Percentiles rank a stretch among this genome's conserved stretches.
phyloP scores from a whole-genome alignment of 2,888 invertebrate genomes.

The Heliconius ethilla region DNA sequence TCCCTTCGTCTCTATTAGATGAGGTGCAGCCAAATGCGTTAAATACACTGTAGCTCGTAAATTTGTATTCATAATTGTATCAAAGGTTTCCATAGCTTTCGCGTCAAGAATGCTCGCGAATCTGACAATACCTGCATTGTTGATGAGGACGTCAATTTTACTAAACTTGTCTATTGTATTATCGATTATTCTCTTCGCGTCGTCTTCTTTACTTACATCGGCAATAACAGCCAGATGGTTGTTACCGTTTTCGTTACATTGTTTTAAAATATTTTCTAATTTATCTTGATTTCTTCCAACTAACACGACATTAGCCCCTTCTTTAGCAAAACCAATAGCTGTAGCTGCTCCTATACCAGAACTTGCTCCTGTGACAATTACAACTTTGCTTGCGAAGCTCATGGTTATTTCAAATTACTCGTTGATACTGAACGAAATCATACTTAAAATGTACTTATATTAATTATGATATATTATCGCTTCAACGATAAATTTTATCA shows the following conservation, averaged over 20 bases:
- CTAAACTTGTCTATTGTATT: constrained; percentile 53
- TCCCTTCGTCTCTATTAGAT: constrained; percentile 53
- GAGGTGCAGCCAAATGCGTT: constrained; percentile 51
- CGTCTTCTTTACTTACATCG: constrained; percentile 53
- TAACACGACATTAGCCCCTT: constrained; percentile 53
- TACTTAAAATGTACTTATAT: background rate
- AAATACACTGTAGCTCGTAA: constrained; percentile 50
- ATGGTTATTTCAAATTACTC: constrained; percentile 25
- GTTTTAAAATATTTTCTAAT: constrained; percentile 46
- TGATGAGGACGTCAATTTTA: constrained; percentile 56
- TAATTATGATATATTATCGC: background rate
- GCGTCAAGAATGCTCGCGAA: constrained; percentile 43
- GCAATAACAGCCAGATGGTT: constrained; percentile 50
- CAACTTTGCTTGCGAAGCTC: constrained; percentile 52
- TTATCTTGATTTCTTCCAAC: constrained; percentile 54
- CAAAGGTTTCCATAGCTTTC: constrained; percentile 50
- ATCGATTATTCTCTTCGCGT: constrained; percentile 49
- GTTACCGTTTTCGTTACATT: constrained; percentile 47
- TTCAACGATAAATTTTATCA: background rate
- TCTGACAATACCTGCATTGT: constrained; percentile 55
- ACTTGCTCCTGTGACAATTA: constrained; percentile 54
- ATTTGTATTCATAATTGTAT: constrained; percentile 53
- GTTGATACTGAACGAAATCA: background rate
- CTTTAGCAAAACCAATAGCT: constrained; percentile 50
- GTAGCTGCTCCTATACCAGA: constrained; percentile 55